Base-by-base conservation (phyloP, 2,797 vertebrate genomes). In the Macroramphosus scolopax region DNA sequence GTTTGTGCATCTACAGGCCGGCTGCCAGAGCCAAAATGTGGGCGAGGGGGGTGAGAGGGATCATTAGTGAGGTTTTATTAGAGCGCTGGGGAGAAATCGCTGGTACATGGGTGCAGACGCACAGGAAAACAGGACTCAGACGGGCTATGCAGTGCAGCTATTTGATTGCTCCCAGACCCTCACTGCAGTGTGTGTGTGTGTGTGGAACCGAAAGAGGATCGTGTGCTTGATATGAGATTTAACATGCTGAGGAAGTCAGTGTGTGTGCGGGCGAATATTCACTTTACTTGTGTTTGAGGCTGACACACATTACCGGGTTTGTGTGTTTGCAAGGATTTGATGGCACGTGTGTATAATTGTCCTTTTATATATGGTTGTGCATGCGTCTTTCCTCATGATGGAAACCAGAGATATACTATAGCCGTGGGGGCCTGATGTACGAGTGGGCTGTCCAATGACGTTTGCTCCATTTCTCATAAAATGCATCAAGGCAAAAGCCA, bases 61-160 rank as follows among this genome's bases (percentile, higher is more conserved):
- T 88, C 87, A 89, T 89, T 89, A 89, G 84, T 80, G 80, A 64
- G 77, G 63, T 88, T 91, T 91, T 89, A 89, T 90, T 86, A 87
- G 84, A 75, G 72, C 63, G 20, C 56, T 76, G 84, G 80, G 74
- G 78, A 83, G 78, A 79, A 86, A 74, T 77, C 63, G 30, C 73
- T 77, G 77, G 68, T 87, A 83, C 83, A 80, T 68, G 72, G 83
- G 81, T 85, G 81, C 87, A 88, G 82, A 79, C 85, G 68, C 60
- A 68, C 78, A 86, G 81, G 83, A 85, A 88, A 85, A 81, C 84
- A 78, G 68, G 75, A 79, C 71, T 82, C 73, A 82, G 80, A 78
- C 77, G 28, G 70, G 63, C 73, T 71, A 36, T 72, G 63, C 58
- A 72, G 68, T 69, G 79, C 80, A 74, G 61, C 59, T 42, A 53